phyloP scores from a whole-genome alignment of 1,140 invertebrate genomes.

The Sycobia sp. region DNA sequence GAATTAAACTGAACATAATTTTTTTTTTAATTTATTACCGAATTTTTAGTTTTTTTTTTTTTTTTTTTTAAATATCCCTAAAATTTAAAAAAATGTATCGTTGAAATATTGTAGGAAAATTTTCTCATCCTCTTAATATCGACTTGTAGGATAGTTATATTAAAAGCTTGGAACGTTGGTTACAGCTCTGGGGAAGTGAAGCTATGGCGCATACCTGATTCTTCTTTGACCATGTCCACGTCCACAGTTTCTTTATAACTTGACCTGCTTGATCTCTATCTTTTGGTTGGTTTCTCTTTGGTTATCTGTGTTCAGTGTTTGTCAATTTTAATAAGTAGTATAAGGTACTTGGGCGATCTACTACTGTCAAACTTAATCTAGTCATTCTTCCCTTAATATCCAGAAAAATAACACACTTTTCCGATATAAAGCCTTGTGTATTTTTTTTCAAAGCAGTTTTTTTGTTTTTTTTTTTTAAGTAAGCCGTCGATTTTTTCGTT shows the following conservation, averaged over 20 bases:
- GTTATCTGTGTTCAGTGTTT: constrained; percentile 40
- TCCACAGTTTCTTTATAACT: constrained; percentile 60
- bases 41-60: too few species aligned
- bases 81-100: too few species aligned
- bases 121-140: constrained; percentile 22
- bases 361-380: constrained; percentile 24
- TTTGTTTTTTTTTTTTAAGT: too few species aligned
- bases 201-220: constrained; percentile 61
- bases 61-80: too few species aligned
- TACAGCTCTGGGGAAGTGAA: constrained; percentile 63
- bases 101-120: neutral
- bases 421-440: too few species aligned
- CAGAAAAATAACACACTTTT: constrained; percentile 1
- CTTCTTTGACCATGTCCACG: constrained; percentile 59
- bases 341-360: constrained; percentile 28
- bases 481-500: constrained; percentile 8
- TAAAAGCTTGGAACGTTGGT: constrained; percentile 55
- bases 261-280: constrained; percentile 49
- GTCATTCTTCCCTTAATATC: constrained; percentile 14
- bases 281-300: constrained; percentile 36
- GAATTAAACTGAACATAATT: too few species aligned
- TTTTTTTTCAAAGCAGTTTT: too few species aligned
- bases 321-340: constrained; percentile 37
- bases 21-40: too few species aligned
- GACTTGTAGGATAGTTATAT: constrained; percentile 25